Percentiles rank a stretch among this genome's conserved stretches.
Conservation (phyloP, 2,888 invertebrate genomes). For the Caenorhabditis uteleia region DNA sequence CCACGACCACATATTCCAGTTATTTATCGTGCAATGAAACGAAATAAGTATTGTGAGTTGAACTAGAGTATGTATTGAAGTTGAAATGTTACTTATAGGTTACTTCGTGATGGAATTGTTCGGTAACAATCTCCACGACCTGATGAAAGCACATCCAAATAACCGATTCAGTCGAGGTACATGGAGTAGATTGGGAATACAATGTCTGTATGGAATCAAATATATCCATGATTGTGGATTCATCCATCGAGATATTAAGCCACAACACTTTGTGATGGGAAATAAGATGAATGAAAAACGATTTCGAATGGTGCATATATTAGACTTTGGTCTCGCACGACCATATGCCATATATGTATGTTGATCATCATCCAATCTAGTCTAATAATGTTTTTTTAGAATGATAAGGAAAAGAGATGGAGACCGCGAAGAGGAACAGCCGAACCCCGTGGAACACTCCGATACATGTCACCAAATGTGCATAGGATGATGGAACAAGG, state of each 20-base stretch:
- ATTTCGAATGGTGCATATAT: constrained; percentile 36
- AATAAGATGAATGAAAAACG: constrained; percentile 43
- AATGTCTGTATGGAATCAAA: constrained; percentile 53
- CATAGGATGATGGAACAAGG: no score
- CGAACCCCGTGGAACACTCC: no score
- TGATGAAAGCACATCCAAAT: constrained; percentile 27
- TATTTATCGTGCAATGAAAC: constrained; percentile 51
- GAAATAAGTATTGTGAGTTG: constrained; percentile 45
- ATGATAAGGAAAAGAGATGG: no score
- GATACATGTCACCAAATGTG: no score
- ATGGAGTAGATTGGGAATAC: constrained; percentile 56
- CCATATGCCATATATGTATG: constrained; percentile 29
- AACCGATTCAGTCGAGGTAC: constrained; percentile 38
- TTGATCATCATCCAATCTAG: no score
- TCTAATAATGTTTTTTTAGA: no score
- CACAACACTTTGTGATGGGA: constrained; percentile 59
- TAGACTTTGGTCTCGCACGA: constrained; percentile 53
- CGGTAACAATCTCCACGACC: constrained; percentile 53
- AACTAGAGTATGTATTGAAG: no score
- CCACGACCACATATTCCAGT: constrained; percentile 54
- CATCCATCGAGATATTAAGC: constrained; percentile 52
- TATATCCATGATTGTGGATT: constrained; percentile 52
- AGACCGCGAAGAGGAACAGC: no score
- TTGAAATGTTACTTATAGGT: no score
- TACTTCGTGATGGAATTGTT: constrained; percentile 63